Percentiles rank a stretch among this genome's conserved stretches.
Evolutionary conservation across 2,888 invertebrate species (phyloP).

Genomic region (Chrysolina oricalcia): DNA sequence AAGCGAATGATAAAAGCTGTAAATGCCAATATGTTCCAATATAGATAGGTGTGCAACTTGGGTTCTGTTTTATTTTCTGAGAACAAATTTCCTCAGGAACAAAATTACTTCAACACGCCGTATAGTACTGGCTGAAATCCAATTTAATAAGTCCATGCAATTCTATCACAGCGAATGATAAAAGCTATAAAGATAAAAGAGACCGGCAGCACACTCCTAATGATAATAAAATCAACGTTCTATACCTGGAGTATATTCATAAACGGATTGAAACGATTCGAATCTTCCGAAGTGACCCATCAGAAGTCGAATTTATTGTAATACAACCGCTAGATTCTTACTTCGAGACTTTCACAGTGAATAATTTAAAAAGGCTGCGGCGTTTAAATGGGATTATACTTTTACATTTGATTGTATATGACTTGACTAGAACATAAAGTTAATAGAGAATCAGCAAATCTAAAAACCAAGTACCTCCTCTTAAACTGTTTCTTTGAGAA

Average conservation of each 20-base stretch:
- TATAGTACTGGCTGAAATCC: neutral
- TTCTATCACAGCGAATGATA: conserved; percentile 11
- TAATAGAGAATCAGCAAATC: conserved; percentile 14
- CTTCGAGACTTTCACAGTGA: conserved; percentile 46
- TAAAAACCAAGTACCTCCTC: neutral
- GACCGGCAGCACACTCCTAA: conserved; percentile 33
- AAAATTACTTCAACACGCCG: too few species aligned
- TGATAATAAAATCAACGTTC: conserved; percentile 51
- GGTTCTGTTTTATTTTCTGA: too few species aligned
- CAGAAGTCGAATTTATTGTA: conserved; percentile 51
- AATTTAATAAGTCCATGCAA: neutral
- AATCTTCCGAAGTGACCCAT: conserved; percentile 43
- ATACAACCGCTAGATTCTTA: conserved; percentile 35
- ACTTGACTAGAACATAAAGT: conserved; percentile 14
- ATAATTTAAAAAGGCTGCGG: conserved; percentile 43
- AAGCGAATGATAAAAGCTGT: too few species aligned
- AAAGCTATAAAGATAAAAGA: conserved; percentile 15
- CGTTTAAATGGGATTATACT: conserved; percentile 42
- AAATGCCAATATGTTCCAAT: too few species aligned
- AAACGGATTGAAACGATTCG: conserved; percentile 43
- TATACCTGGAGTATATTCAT: conserved; percentile 41
- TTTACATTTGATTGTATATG: conserved; percentile 17
- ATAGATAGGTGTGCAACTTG: too few species aligned
- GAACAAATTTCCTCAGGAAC: too few species aligned
- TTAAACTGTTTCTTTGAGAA: neutral